These are phyloP conservation scores for Atta colombica DNA, from an alignment of 1,140 invertebrate species.

Conservation along the genomic window DNA sequence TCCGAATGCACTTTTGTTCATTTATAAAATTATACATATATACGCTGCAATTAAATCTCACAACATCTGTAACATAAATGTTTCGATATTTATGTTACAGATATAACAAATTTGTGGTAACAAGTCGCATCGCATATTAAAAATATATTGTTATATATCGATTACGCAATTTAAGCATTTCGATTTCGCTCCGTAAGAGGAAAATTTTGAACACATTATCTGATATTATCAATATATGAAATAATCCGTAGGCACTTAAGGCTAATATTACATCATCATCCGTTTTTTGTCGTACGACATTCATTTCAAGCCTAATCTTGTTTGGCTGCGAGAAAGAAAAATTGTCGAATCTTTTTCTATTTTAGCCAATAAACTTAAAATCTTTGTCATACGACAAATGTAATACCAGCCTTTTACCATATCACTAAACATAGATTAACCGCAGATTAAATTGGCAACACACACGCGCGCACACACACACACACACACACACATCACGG, in stretches of 20 bases:
- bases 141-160: not conserved
- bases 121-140: not conserved
- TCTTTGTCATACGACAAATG: too few species aligned
- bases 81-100: not conserved
- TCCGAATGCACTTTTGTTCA: too few species aligned
- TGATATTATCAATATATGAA: slow-evolving; percentile 15
- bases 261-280: too few species aligned
- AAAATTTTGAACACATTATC: slow-evolving; percentile 35
- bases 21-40: too few species aligned
- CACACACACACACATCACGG: not conserved
- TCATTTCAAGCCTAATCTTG: too few species aligned
- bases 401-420: too few species aligned
- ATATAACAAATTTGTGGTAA: slow-evolving; percentile 21
- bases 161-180: not conserved
- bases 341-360: too few species aligned
- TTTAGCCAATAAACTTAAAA: too few species aligned
- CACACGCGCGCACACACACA: too few species aligned
- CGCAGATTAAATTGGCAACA: not conserved
- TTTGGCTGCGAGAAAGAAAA: too few species aligned
- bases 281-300: too few species aligned
- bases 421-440: not conserved
- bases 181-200: not conserved
- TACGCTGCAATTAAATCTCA: too few species aligned
- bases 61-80: not conserved
- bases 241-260: not conserved